These are phyloP conservation scores for Nomada hirtipes DNA, from an alignment of 2,888 invertebrate genomes.

Conservation along the genomic window DNA sequence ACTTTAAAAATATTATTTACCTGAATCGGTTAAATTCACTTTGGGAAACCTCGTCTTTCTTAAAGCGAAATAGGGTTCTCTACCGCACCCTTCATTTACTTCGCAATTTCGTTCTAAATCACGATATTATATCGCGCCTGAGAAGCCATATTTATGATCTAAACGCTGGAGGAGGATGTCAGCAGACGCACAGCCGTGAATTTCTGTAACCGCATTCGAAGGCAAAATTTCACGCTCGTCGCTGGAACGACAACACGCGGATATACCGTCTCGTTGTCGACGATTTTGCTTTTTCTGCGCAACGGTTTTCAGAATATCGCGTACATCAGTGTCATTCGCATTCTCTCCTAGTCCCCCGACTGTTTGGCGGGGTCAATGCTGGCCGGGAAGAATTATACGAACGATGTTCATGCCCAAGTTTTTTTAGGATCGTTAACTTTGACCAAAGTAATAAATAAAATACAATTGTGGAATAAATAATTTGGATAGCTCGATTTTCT, in stretches of 20 bases:
- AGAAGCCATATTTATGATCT: conserved; percentile 21
- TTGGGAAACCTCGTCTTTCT: no score
- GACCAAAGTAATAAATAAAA: neutral
- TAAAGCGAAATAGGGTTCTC: neutral
- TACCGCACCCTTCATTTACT: neutral
- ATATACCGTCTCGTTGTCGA: conserved; percentile 4
- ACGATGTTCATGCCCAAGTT: neutral
- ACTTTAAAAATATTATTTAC: no score
- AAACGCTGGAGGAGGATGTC: neutral
- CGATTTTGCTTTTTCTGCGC: conserved; percentile 33
- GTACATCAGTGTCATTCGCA: conserved; percentile 46
- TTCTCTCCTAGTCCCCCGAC: neutral
- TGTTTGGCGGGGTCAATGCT: neutral
- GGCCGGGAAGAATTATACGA: conserved; percentile 5
- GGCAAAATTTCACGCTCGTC: conserved; percentile 56
- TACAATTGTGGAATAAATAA: no score
- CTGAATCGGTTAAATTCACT: no score
- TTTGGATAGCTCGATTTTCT: no score
- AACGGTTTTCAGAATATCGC: conserved; percentile 29
- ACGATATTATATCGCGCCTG: no score
- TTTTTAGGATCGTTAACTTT: neutral
- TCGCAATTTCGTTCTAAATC: neutral
- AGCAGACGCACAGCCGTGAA: conserved; percentile 7
- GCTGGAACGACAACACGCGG: conserved; percentile 19
- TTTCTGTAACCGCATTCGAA: conserved; percentile 33